Conservation (phyloP, 2,797 vertebrate species). For the Vipera ursinii region DNA sequence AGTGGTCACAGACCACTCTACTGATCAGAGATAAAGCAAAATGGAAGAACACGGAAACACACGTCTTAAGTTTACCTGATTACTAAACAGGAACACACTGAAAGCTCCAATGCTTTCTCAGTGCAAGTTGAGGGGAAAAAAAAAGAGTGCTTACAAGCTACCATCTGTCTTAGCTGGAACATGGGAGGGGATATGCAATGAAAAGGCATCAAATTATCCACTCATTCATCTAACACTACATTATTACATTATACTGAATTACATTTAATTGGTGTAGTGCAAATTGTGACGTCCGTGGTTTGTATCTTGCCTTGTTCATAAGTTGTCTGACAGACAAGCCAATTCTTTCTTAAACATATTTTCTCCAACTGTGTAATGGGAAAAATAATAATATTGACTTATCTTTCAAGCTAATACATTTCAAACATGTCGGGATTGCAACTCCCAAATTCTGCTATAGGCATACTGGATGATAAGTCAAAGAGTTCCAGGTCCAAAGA, state of each 20-base stretch:
- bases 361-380: neutral
- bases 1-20: neutral
- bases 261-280: neutral
- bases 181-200: neutral
- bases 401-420: neutral
- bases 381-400: neutral
- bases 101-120: neutral
- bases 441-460: neutral
- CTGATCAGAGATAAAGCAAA: neutral
- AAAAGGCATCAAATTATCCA: neutral
- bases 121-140: neutral
- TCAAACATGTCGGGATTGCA: neutral
- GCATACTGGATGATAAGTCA: neutral
- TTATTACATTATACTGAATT: neutral
- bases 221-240: neutral
- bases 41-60: neutral
- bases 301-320: neutral
- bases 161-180: neutral
- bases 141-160: neutral
- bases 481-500: neutral
- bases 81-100: neutral
- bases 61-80: neutral
- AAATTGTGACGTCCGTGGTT: neutral
- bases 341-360: neutral
- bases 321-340: neutral